These are phyloP conservation scores for Trichosurus vulpecula DNA, from an alignment of 2,797 vertebrate species.

Conservation along the genomic window DNA sequence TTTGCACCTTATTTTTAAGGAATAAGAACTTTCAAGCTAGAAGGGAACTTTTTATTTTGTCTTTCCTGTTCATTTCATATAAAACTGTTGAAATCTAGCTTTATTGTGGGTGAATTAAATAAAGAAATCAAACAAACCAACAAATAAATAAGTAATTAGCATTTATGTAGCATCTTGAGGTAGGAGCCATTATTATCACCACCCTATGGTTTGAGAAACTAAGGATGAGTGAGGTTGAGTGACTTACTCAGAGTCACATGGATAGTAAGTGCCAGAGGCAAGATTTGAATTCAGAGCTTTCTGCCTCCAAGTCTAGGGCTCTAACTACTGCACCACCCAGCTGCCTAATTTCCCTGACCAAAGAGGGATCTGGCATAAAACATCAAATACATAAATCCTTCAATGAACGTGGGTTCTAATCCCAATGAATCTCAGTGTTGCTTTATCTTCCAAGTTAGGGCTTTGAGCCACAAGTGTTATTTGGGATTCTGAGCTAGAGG, in stretches of 20 bases:
- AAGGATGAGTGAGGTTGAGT: neutral
- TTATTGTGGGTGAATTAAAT: neutral
- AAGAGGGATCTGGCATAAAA: neutral
- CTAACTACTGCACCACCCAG: neutral
- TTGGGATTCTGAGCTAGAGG: neutral
- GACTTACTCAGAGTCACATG: neutral
- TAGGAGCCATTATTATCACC: neutral
- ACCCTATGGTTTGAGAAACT: neutral
- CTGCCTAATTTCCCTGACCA: neutral
- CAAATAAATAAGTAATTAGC: neutral
- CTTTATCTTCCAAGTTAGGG: neutral
- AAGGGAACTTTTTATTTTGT: neutral
- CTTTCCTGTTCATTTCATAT: neutral
- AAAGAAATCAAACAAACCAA: neutral
- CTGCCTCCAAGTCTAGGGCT: neutral
- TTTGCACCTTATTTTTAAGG: neutral
- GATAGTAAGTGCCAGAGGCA: neutral
- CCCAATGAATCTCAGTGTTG: neutral
- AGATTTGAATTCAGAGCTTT: neutral
- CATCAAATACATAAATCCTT: neutral
- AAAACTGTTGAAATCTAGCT: neutral
- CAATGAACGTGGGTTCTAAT: neutral
- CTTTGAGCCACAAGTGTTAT: neutral
- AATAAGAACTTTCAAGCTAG: neutral
- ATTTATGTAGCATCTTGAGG: neutral